Evolutionary conservation across 2,113 vertebrate genomes (phyloP).

Genomic region (Drymodes brunneopygia): DNA sequence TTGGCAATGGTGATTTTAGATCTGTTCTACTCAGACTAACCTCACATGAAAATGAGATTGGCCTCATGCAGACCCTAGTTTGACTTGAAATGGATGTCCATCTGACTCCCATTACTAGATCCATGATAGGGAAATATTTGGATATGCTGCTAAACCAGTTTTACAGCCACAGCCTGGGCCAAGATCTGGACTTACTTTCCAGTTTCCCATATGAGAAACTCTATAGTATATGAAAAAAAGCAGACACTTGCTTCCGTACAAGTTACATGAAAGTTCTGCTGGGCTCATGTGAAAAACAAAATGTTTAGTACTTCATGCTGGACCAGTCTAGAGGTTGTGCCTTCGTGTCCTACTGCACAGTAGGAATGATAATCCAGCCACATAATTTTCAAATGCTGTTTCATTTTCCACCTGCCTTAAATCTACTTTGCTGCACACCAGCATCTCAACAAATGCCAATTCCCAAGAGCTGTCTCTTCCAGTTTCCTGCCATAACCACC

Average conservation of each 20-base stretch:
- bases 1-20: background rate
- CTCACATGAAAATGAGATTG: background rate
- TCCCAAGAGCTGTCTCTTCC: background rate
- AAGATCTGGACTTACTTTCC: background rate
- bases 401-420: constrained; percentile 29
- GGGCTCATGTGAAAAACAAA: background rate
- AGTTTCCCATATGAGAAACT: background rate
- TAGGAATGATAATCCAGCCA: background rate
- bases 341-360: background rate
- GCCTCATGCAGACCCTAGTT: background rate
- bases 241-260: background rate
- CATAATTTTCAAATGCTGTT: background rate
- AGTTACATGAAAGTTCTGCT: background rate
- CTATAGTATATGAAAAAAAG: background rate
- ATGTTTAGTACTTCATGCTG: background rate
- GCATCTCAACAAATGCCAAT: background rate
- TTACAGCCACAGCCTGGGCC: background rate
- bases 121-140: background rate
- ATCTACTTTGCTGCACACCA: background rate
- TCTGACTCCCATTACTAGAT: background rate
- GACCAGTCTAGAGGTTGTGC: background rate
- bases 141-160: background rate
- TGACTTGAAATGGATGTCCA: background rate
- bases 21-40: background rate
- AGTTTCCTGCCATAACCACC: constrained; percentile 16